Conservation (phyloP, 2,888 invertebrate genomes). For the Helobdella robusta region DNA sequence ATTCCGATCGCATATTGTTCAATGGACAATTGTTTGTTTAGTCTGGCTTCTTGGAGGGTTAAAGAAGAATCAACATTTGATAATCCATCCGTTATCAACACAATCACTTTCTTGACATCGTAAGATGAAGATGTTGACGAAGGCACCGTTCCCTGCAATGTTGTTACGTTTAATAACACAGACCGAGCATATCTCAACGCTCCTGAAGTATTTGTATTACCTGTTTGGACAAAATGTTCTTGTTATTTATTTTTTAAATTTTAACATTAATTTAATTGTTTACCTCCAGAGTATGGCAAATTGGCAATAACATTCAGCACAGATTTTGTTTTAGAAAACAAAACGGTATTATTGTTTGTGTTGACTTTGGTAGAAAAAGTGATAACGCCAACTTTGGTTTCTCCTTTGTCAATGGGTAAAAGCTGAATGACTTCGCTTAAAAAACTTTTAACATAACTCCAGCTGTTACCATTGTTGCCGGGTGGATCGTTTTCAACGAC, state of each 20-base stretch:
- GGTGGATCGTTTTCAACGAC: constrained; percentile 16
- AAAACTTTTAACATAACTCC: constrained; percentile 21
- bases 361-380: too few relatives aligned
- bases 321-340: too few relatives aligned
- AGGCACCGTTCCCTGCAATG: too few relatives aligned
- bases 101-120: not conserved
- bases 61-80: constrained; percentile 25
- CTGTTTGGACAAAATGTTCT: too few relatives aligned
- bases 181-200: constrained; percentile 21
- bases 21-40: constrained; percentile 15
- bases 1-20: constrained; percentile 17
- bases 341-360: too few relatives aligned
- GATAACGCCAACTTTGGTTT: not conserved
- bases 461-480: constrained; percentile 2
- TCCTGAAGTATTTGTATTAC: constrained; percentile 28
- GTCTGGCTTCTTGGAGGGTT: constrained; percentile 25
- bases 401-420: constrained; percentile 12
- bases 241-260: too few relatives aligned
- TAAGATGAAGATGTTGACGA: not conserved
- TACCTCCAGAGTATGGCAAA: too few relatives aligned
- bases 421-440: constrained; percentile 18
- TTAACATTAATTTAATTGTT: too few relatives aligned
- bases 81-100: constrained; percentile 26
- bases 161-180: too few relatives aligned
- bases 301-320: too few relatives aligned